Evolutionary conservation across 2,113 vertebrate genomes (phyloP).

Genomic region (Phyllostomus hastatus): DNA sequence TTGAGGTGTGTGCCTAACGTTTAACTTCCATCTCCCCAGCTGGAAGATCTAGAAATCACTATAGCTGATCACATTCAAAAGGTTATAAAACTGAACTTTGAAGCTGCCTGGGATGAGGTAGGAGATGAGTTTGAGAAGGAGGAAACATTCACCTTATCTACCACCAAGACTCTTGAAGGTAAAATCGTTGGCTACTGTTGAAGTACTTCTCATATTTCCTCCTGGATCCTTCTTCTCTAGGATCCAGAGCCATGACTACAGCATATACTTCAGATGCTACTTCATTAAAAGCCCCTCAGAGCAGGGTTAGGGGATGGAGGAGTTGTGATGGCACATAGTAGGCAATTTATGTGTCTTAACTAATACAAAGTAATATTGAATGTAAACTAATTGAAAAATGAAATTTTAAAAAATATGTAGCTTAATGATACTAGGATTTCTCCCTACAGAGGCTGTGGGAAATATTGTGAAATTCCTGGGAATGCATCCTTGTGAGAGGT

Average conservation of each 20-base stretch:
- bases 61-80: conserved; percentile 87
- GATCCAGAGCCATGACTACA: background rate
- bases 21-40: conserved; percentile 56
- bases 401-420: background rate
- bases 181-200: background rate
- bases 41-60: conserved; percentile 87
- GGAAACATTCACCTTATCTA: conserved; percentile 87
- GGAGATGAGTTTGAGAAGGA: conserved; percentile 87
- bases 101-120: conserved; percentile 88
- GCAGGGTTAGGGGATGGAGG: background rate
- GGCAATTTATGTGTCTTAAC: background rate
- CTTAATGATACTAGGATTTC: background rate
- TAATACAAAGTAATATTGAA: background rate
- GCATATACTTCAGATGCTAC: background rate
- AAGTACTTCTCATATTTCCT: background rate
- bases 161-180: conserved; percentile 87
- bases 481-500: conserved; percentile 88
- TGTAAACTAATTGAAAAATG: background rate
- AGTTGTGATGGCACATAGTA: background rate
- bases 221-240: accelerated
- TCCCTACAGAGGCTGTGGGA: conserved; percentile 83
- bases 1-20: background rate
- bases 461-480: conserved; percentile 88
- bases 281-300: background rate
- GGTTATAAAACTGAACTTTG: conserved; percentile 87